These are phyloP conservation scores for Synanceia verrucosa DNA, from an alignment of 2,797 vertebrate genomes.

Conservation along the genomic window DNA sequence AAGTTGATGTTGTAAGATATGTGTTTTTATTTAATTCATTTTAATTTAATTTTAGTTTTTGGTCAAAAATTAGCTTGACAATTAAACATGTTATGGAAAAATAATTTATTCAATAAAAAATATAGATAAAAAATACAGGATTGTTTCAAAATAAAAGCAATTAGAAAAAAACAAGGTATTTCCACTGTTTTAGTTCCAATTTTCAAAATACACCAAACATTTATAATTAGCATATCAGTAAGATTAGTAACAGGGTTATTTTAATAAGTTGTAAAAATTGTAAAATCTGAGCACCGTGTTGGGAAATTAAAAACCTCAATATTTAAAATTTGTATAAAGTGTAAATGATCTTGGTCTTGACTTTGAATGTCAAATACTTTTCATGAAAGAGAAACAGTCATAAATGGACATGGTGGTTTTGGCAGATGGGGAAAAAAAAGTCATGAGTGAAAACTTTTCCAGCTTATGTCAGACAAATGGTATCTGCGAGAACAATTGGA, in stretches of 20 bases:
- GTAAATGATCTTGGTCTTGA: constrained; percentile 22
- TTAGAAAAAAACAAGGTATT: background rate
- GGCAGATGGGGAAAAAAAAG: constrained; percentile 46
- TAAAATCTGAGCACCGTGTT: too few relatives aligned
- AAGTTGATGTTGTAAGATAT: fast-evolving
- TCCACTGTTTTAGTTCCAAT: background rate
- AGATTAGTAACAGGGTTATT: background rate
- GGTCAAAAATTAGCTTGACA: background rate
- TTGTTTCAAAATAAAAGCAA: background rate
- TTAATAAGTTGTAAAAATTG: background rate
- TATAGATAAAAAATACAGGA: background rate
- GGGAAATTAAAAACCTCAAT: background rate
- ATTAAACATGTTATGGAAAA: background rate
- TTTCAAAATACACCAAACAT: background rate
- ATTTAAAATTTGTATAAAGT: background rate
- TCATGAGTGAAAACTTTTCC: constrained; percentile 57
- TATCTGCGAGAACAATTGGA: constrained; percentile 49
- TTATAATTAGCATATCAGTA: background rate
- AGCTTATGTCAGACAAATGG: constrained; percentile 59
- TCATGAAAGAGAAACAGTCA: background rate
- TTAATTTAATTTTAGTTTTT: background rate
- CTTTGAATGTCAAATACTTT: background rate
- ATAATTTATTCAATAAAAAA: background rate
- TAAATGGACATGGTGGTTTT: background rate
- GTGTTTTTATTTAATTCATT: background rate